A percentile compares a stretch with the other conserved stretches of the same genome.
These are phyloP conservation scores for Chaetops frenatus DNA, from an alignment of 2,113 vertebrate genomes.

Conservation along the genomic window DNA sequence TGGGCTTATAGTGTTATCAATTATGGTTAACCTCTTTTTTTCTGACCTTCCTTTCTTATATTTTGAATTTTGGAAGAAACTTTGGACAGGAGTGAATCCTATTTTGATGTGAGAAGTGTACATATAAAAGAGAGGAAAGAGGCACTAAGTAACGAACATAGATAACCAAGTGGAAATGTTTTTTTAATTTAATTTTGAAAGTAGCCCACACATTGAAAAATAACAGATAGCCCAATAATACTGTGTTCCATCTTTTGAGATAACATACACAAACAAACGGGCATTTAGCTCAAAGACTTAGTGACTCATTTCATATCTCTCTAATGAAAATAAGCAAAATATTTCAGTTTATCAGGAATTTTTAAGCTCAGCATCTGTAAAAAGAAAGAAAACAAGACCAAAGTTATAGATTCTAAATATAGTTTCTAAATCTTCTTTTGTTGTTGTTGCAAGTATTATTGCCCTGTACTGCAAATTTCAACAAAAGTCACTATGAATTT, in stretches of 20 bases:
- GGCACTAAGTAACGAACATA: background rate
- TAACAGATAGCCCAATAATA: background rate
- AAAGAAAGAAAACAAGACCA: accelerated
- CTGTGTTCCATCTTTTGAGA: background rate
- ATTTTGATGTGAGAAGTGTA: background rate
- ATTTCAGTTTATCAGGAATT: background rate
- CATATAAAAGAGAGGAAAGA: background rate
- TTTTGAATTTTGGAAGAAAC: background rate
- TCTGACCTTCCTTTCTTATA: background rate
- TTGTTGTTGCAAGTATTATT: background rate
- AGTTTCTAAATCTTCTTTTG: background rate
- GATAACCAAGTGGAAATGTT: background rate
- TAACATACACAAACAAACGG: background rate
- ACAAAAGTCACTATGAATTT: background rate
- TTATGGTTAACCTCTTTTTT: background rate
- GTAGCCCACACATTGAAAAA: background rate
- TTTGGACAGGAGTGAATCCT: background rate
- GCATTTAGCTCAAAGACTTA: background rate
- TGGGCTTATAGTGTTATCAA: background rate
- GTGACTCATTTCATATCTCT: background rate
- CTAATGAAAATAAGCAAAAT: background rate
- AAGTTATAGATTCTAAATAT: background rate
- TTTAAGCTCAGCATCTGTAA: background rate
- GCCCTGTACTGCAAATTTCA: background rate
- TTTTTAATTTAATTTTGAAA: background rate